phyloP scores from a whole-genome alignment of 2,888 invertebrate species.

The Chloromyia formosa region DNA sequence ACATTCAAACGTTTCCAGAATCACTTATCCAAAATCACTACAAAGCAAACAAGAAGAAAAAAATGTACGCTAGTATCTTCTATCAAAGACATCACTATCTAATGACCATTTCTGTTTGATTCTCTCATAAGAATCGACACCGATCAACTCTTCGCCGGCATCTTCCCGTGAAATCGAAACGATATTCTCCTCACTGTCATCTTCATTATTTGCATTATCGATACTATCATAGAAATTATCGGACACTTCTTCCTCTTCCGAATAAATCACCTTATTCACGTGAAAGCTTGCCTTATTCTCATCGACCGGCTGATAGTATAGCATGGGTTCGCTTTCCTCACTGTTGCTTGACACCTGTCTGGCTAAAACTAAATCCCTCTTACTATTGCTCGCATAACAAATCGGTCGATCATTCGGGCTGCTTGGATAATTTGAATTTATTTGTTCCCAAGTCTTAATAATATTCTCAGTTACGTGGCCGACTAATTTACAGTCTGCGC shows the following conservation, averaged over 20 bases:
- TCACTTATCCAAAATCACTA: too few species aligned
- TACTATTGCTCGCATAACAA: neutral
- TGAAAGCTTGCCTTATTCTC: conserved; percentile 48
- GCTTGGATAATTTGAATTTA: conserved; percentile 40
- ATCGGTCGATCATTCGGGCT: neutral
- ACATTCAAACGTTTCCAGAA: too few species aligned
- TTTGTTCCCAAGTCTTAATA: conserved; percentile 52
- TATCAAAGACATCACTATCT: conserved; percentile 40
- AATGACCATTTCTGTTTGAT: conserved; percentile 50
- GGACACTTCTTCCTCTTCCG: conserved; percentile 34
- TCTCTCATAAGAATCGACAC: conserved; percentile 50
- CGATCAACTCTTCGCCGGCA: conserved; percentile 52
- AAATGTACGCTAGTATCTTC: too few species aligned
- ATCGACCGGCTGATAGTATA: conserved; percentile 46
- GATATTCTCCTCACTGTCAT: conserved; percentile 42
- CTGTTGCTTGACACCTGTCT: conserved; percentile 47
- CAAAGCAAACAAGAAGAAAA: too few species aligned
- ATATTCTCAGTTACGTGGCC: conserved; percentile 51
- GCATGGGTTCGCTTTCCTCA: conserved; percentile 48
- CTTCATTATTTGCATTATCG: conserved; percentile 47
- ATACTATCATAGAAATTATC: conserved; percentile 52
- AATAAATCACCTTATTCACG: conserved; percentile 51
- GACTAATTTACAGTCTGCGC: conserved; percentile 48
- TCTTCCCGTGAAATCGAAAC: conserved; percentile 44
- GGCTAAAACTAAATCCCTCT: conserved; percentile 14